Evolutionary conservation across 2,888 invertebrate genomes (phyloP).

Genomic region (Drosophila tanythrix): DNA sequence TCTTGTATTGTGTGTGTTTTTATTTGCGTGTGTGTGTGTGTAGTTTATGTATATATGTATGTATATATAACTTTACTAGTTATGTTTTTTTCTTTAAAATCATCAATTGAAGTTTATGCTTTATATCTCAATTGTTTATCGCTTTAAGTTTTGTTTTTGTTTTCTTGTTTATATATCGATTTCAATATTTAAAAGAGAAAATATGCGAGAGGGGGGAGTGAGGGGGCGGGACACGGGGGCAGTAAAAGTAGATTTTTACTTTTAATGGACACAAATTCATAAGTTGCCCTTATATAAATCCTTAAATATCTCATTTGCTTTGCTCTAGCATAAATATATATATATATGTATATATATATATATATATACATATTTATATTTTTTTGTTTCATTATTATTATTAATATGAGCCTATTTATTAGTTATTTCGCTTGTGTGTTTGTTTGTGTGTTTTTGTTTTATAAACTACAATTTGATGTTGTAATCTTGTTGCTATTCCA

Average conservation of each 20-base stretch:
- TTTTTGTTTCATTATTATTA: constrained; percentile 12
- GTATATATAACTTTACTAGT: constrained; percentile 70
- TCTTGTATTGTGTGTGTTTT: constrained; percentile 41
- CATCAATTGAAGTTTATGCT: constrained; percentile 66
- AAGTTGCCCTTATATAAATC: constrained; percentile 55
- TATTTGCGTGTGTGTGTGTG: constrained; percentile 26
- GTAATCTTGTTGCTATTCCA: constrained; percentile 36
- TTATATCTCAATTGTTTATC: constrained; percentile 39
- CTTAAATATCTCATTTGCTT: constrained; percentile 31
- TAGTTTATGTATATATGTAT: constrained; percentile 59
- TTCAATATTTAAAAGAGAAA: constrained; percentile 63
- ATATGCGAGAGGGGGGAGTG: constrained; percentile 50
- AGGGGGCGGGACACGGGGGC: not conserved
- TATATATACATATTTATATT: not conserved
- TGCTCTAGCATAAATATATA: constrained; percentile 38
- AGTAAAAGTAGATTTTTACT: constrained; percentile 50
- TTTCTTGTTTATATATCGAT: constrained; percentile 40
- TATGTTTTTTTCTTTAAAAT: constrained; percentile 65
- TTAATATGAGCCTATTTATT: constrained; percentile 35
- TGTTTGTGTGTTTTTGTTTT: constrained; percentile 37
- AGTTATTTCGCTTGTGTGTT: constrained; percentile 24
- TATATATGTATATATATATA: not conserved
- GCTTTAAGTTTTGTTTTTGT: constrained; percentile 37
- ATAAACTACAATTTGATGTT: constrained; percentile 42
- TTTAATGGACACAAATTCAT: constrained; percentile 70